Evolutionary conservation across 2,113 vertebrate genomes (phyloP).

Genomic region (Podarcis cretensis): DNA sequence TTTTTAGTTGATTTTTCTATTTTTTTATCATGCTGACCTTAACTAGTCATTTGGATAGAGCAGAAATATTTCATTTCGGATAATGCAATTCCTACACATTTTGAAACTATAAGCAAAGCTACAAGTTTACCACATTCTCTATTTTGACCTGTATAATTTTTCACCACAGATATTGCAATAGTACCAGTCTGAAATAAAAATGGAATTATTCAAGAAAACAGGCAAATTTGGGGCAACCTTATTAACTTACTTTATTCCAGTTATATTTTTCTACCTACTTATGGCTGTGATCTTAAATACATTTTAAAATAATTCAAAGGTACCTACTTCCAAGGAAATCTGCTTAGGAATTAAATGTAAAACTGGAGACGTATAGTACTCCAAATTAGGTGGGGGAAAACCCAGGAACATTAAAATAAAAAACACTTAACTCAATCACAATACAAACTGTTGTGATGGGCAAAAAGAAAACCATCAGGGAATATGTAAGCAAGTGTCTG

Average conservation of each 20-base stretch:
- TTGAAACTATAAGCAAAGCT: constrained; percentile 21
- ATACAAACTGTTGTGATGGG: not conserved
- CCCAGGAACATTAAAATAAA: constrained; percentile 28
- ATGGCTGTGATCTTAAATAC: not conserved
- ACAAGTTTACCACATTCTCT: constrained; percentile 24
- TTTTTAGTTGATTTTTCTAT: constrained; percentile 21
- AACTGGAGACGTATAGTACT: constrained; percentile 5
- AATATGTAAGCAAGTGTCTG: not conserved
- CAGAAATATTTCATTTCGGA: constrained; percentile 31
- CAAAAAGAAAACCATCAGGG: not conserved
- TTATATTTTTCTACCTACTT: not conserved
- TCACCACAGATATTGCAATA: not conserved
- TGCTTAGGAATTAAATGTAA: not conserved
- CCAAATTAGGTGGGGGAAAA: constrained; percentile 1
- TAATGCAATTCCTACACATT: constrained; percentile 16
- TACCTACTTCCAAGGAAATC: not conserved
- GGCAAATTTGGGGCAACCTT: not conserved
- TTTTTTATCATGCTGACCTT: constrained; percentile 7
- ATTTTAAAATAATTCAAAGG: not conserved
- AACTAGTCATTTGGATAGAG: constrained; percentile 21
- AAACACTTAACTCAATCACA: not conserved
- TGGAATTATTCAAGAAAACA: not conserved
- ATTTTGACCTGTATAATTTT: not conserved
- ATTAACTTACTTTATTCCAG: not conserved
- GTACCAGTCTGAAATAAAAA: not conserved